Base-by-base conservation (phyloP, 2,888 invertebrate genomes). In the Chouioia cunea region DNA sequence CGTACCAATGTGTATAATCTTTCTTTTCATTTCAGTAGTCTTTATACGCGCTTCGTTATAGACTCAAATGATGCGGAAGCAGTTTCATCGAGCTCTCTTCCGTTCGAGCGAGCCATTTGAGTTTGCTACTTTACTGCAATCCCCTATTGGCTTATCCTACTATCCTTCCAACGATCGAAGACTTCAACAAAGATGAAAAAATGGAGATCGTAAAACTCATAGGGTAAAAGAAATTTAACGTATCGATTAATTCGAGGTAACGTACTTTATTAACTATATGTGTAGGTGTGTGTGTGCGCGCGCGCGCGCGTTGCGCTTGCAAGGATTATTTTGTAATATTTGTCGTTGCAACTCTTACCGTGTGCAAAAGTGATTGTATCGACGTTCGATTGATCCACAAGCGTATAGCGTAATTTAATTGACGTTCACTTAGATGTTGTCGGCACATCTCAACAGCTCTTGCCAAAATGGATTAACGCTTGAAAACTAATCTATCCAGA, bases 61-160 rank as follows among this genome's bases (percentile, higher is more conserved):
- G 56, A 18, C 16, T 56, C 68, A 57, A 68, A 62, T 50, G 48
- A 62, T 62, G 56, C 36, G 62, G 50, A 68, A 68, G 43, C 47
- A 68, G 68, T 68, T 68, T 68, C 44, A 43, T 50, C 56, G 54
- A 43, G 14, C 43, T 36, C 56, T 56, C 18, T 56, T 68, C 16
- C 48, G 36, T 43, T 50, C 15, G 54, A 67, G 20, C 23, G n/a
- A 48, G 43, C 47, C 10, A 22, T 68, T 68, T 54, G 14, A 54
- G n/a, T 54, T 54, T 10, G 54, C 52, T 58, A 22, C 22, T 68
- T 62, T 36, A 56, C 36, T 48, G 22, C 46, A 14, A 60, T 53
- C 54, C 48, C 22, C 54, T 36, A 1, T 10, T 36, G 47, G 20
- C 43, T 67, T 67, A 60, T 47, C 50, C 23, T 15, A 36, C 12